A percentile compares a stretch with the other conserved stretches of the same genome.
Conservation (phyloP, 2,888 invertebrate species). For the Alsophila aescularia region DNA sequence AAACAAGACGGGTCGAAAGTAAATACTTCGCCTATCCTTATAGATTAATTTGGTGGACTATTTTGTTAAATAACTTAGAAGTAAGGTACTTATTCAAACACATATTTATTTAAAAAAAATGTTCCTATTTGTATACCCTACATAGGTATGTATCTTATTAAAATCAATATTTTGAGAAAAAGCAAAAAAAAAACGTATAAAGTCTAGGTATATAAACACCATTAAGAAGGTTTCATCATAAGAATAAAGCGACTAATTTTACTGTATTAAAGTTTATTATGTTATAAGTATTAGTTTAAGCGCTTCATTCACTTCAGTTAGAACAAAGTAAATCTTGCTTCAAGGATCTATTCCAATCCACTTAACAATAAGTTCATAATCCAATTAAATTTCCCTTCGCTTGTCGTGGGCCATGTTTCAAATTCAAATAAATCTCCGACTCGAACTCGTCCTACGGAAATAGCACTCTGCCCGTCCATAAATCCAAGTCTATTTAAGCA, state of each 20-base stretch:
- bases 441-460: constrained; percentile 80
- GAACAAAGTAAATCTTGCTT: constrained; percentile 30
- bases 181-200: too few relatives aligned
- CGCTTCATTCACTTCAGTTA: constrained; percentile 3
- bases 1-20: constrained; percentile 7
- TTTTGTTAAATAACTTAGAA: too few relatives aligned
- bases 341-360: constrained; percentile 58
- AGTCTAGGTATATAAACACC: too few relatives aligned
- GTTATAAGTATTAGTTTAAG: neutral
- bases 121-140: too few relatives aligned
- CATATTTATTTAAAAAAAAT: too few relatives aligned
- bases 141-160: too few relatives aligned
- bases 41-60: too few relatives aligned
- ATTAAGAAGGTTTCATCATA: too few relatives aligned
- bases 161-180: too few relatives aligned
- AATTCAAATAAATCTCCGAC: constrained; percentile 80
- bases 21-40: neutral
- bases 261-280: neutral
- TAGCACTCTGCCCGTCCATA: constrained; percentile 80
- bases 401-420: constrained; percentile 78
- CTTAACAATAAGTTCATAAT: constrained; percentile 76
- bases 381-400: constrained; percentile 80
- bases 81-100: too few relatives aligned
- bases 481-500: constrained; percentile 82
- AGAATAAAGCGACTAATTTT: neutral